Conservation (phyloP, 2,888 invertebrate species). For the Herminia tarsipennalis region DNA sequence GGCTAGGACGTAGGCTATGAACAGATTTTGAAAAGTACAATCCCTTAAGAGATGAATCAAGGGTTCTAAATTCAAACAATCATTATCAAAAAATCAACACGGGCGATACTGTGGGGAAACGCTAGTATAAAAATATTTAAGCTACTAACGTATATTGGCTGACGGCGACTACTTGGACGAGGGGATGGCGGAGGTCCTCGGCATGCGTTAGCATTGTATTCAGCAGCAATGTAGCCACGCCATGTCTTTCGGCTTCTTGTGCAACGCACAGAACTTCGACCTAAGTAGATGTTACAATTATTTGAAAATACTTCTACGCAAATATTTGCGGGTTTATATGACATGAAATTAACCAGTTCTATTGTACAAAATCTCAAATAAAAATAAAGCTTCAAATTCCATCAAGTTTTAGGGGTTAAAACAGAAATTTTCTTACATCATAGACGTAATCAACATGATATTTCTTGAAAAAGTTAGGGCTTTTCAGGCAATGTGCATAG, state of each 20-base stretch:
- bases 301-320: too few relatives aligned
- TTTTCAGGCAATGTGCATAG: slow-evolving; percentile 76
- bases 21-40: too few relatives aligned
- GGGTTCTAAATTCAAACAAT: too few relatives aligned
- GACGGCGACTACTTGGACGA: slow-evolving; percentile 77
- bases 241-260: slow-evolving; percentile 74
- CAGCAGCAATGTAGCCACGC: slow-evolving; percentile 74
- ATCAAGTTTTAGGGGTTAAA: too few relatives aligned
- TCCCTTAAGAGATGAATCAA: too few relatives aligned
- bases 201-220: slow-evolving; percentile 66
- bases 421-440: slow-evolving; percentile 63
- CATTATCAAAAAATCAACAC: too few relatives aligned
- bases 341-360: too few relatives aligned
- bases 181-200: slow-evolving; percentile 72
- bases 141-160: slow-evolving; percentile 76
- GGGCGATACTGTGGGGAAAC: too few relatives aligned
- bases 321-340: too few relatives aligned
- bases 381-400: too few relatives aligned
- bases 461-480: slow-evolving; percentile 75
- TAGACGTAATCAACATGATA: slow-evolving; percentile 76
- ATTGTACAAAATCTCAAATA: too few relatives aligned
- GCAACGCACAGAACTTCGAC: slow-evolving; percentile 79
- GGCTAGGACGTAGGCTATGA: too few relatives aligned
- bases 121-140: background rate
- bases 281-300: slow-evolving; percentile 52